Percentiles rank a stretch among this genome's conserved stretches.
These are phyloP conservation scores for Caenorhabditis sp. DNA, from an alignment of 2,888 invertebrate genomes.

Conservation along the genomic window DNA sequence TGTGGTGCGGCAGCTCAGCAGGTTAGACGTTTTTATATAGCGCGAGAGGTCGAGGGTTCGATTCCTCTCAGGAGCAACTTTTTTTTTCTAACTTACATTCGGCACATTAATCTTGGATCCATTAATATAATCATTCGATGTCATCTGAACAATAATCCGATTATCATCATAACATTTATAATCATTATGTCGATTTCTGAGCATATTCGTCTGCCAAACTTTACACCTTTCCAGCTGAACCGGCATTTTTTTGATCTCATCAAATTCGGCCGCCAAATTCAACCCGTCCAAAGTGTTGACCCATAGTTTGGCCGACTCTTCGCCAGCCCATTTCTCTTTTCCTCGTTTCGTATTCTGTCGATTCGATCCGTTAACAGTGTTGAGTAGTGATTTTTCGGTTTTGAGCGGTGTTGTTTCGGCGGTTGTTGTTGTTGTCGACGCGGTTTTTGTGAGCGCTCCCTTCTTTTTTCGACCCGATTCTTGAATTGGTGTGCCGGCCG, in stretches of 20 bases:
- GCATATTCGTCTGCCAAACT: constrained; percentile 19
- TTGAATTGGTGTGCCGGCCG: no score
- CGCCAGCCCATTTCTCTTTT: constrained; percentile 31
- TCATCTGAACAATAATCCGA: constrained; percentile 27
- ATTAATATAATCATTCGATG: constrained; percentile 32
- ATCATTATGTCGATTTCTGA: constrained; percentile 19
- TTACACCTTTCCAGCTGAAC: constrained; percentile 17
- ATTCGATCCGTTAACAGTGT: background rate
- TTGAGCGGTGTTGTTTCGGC: no score
- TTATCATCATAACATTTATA: constrained; percentile 38
- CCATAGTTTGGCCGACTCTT: constrained; percentile 27
- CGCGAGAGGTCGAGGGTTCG: no score
- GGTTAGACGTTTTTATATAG: no score
- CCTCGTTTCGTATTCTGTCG: background rate
- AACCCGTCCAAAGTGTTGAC: constrained; percentile 1
- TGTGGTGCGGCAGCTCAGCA: background rate
- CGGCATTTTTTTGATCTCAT: constrained; percentile 25
- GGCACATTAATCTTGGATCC: constrained; percentile 26
- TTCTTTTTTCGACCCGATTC: no score
- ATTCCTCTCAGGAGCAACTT: no score
- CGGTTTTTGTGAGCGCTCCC: no score
- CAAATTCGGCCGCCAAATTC: constrained; percentile 24
- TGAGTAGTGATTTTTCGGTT: no score
- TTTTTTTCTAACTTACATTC: constrained; percentile 21
- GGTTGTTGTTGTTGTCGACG: no score